Percentiles rank a stretch among this genome's conserved stretches.
phyloP scores from a whole-genome alignment of 2,888 invertebrate genomes.

The Sphaerophoria rueppellii region DNA sequence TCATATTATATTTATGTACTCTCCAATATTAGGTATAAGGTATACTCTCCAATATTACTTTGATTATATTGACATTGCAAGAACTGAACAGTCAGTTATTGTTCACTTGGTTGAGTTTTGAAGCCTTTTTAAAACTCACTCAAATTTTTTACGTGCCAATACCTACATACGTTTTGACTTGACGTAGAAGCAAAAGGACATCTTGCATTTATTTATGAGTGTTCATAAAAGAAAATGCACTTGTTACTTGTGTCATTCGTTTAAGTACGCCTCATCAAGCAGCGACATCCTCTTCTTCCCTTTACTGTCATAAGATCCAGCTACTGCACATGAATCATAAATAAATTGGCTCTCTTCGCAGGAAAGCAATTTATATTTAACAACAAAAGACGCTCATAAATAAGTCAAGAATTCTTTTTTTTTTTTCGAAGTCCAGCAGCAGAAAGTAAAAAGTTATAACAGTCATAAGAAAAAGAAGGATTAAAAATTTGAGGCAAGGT shows the following conservation, averaged over 20 bases:
- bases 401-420: neutral
- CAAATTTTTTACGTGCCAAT: no score
- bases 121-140: no score
- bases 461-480: neutral
- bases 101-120: no score
- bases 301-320: neutral
- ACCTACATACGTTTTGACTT: neutral
- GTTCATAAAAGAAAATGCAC: constrained; percentile 9
- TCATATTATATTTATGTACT: no score
- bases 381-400: neutral
- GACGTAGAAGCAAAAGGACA: neutral
- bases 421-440: neutral
- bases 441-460: neutral
- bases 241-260: neutral
- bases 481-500: neutral
- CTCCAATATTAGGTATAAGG: no score
- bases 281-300: neutral
- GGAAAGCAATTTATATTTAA: neutral
- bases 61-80: no score
- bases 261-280: constrained; percentile 8
- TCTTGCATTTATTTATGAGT: neutral
- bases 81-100: no score
- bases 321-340: constrained; percentile 22
- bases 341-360: constrained; percentile 1
- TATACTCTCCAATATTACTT: no score